Conservation (phyloP, 2,113 vertebrate genomes). For the Epinephelus lanceolatus region DNA sequence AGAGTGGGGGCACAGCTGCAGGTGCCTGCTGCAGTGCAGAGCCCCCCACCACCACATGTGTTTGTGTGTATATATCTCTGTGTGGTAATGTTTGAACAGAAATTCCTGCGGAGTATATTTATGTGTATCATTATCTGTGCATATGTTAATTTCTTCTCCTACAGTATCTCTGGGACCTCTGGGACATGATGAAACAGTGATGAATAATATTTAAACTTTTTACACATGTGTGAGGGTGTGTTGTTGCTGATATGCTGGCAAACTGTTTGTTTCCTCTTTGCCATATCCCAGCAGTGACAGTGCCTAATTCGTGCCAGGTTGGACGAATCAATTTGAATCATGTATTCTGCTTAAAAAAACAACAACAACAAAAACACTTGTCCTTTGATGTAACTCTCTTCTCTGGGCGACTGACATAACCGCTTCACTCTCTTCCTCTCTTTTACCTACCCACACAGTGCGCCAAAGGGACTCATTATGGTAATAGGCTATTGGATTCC, state of each 20-base stretch:
- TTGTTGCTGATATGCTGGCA: conserved; percentile 8
- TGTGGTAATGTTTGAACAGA: background rate
- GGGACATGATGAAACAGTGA: conserved; percentile 4
- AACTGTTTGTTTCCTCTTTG: conserved; percentile 6
- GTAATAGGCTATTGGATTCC: conserved; percentile 75
- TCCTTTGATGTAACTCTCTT: conserved; percentile 52
- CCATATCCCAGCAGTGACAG: conserved; percentile 42
- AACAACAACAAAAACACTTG: conserved; percentile 7
- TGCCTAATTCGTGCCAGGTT: conserved; percentile 46
- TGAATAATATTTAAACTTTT: conserved; percentile 14
- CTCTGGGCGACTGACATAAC: conserved; percentile 28
- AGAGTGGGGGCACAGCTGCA: conserved; percentile 39
- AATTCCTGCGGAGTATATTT: conserved; percentile 16
- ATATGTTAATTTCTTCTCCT: background rate
- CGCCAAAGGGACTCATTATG: conserved; percentile 73
- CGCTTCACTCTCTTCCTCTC: conserved; percentile 8
- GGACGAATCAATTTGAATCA: conserved; percentile 61
- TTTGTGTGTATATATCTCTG: background rate
- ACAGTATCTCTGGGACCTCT: background rate
- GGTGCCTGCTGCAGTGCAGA: conserved; percentile 32
- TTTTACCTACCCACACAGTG: conserved; percentile 45
- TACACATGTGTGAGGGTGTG: background rate
- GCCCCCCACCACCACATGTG: background rate
- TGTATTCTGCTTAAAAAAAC: conserved; percentile 19
- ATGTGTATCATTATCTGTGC: background rate